These are phyloP conservation scores for Hydrotaea cyrtoneurina DNA, from an alignment of 2,888 invertebrate species.

Conservation along the genomic window DNA sequence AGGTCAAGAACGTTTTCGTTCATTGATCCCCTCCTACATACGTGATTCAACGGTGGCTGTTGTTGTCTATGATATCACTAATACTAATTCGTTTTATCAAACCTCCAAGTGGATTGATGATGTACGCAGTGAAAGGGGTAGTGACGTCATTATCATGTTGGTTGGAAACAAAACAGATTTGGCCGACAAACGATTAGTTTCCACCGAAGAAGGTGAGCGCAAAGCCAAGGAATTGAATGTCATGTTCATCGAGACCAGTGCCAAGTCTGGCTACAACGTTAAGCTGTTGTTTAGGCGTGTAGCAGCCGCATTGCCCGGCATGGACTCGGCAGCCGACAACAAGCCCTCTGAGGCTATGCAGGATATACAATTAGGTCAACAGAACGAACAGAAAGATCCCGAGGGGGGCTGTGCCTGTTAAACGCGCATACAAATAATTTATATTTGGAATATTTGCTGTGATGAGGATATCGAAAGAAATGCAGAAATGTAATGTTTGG, in stretches of 20 bases:
- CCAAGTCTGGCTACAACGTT: slow-evolving; percentile 99
- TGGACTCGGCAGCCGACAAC: slow-evolving; percentile 96
- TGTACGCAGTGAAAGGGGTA: slow-evolving; percentile 98
- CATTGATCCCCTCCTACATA: slow-evolving; percentile 98
- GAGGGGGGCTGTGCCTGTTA: slow-evolving; percentile 97
- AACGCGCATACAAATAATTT: slow-evolving; percentile 70
- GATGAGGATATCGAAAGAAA: slow-evolving; percentile 52
- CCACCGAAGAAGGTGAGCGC: slow-evolving; percentile 98
- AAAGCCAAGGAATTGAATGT: slow-evolving; percentile 99
- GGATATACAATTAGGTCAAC: slow-evolving; percentile 98
- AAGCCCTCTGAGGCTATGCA: slow-evolving; percentile 99
- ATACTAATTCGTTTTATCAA: slow-evolving; percentile 99
- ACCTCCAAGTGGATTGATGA: slow-evolving; percentile 99
- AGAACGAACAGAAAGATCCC: slow-evolving; percentile 95
- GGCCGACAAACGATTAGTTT: slow-evolving; percentile 98
- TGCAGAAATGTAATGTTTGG: no score
- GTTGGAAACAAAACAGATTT: slow-evolving; percentile 99
- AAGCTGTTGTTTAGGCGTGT: slow-evolving; percentile 99
- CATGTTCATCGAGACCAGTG: slow-evolving; percentile 99
- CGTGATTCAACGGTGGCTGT: slow-evolving; percentile 99
- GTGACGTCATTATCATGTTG: slow-evolving; percentile 99
- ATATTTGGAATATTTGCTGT: slow-evolving; percentile 61
- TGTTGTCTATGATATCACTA: slow-evolving; percentile 99
- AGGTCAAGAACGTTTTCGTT: slow-evolving; percentile 97
- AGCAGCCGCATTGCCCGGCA: slow-evolving; percentile 98